Conservation (phyloP, 2,888 invertebrate species). For the Acanthoscelides obtectus region DNA sequence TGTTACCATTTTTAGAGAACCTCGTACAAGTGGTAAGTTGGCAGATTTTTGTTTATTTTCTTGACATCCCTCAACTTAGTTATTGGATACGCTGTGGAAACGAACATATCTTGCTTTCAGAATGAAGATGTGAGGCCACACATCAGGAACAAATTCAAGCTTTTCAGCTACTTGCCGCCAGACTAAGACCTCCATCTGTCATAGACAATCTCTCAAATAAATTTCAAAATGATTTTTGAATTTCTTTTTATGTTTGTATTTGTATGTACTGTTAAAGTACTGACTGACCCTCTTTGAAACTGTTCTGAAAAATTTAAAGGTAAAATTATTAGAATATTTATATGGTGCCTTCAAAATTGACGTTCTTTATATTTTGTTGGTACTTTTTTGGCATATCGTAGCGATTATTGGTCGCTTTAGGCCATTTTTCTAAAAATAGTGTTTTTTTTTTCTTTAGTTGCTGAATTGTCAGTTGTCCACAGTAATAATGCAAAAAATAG, state of each 20-base stretch:
- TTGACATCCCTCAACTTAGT: background rate
- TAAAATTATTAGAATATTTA: background rate
- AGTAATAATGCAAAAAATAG: too few relatives aligned
- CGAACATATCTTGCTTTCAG: conserved; percentile 50
- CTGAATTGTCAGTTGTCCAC: too few relatives aligned
- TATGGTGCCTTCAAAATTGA: conserved; percentile 25
- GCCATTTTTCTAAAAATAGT: too few relatives aligned
- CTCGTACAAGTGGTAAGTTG: conserved; percentile 70
- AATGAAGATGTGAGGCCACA: conserved; percentile 90
- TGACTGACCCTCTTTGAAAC: conserved; percentile 32
- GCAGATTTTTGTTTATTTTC: background rate
- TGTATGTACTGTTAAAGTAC: conserved; percentile 32
- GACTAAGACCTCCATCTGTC: conserved; percentile 52
- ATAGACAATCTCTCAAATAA: conserved; percentile 27
- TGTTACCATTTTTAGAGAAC: conserved; percentile 87
- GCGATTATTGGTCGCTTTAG: too few relatives aligned
- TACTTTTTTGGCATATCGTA: background rate
- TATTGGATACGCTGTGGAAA: conserved; percentile 1
- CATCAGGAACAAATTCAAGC: conserved; percentile 83
- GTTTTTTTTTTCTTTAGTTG: too few relatives aligned
- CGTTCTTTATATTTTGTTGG: background rate
- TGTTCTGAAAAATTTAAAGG: background rate
- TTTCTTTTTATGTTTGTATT: background rate
- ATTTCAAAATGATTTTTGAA: background rate
- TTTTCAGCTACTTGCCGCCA: conserved; percentile 84